phyloP scores from a whole-genome alignment of 2,113 vertebrate species.

The Cyanistes caeruleus region DNA sequence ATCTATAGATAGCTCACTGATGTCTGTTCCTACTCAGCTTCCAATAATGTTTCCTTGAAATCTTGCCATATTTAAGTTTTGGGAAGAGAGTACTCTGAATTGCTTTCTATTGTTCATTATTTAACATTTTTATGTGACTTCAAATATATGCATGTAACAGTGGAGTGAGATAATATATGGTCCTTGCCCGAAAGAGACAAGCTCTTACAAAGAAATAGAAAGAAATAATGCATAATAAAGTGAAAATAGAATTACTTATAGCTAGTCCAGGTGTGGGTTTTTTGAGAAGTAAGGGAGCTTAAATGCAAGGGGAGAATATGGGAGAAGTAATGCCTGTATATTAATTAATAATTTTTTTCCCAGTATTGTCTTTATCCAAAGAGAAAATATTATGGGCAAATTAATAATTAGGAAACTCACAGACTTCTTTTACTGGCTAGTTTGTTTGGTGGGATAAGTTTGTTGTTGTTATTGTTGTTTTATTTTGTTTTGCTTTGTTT shows the following conservation, averaged over 20 bases:
- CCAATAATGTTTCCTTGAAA: conserved; percentile 18
- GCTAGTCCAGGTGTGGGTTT: background rate
- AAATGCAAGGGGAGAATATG: background rate
- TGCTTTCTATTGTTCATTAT: background rate
- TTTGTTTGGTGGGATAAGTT: background rate
- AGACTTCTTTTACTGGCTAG: background rate
- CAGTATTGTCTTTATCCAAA: background rate
- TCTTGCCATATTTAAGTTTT: background rate
- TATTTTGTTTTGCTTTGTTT: background rate
- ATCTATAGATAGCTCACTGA: background rate
- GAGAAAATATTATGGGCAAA: background rate
- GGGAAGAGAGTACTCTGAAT: background rate
- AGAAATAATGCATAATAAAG: background rate
- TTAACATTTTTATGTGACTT: conserved; percentile 16
- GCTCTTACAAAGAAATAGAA: background rate
- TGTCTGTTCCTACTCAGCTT: background rate
- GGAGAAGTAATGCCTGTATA: background rate
- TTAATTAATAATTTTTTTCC: background rate
- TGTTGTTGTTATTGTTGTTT: background rate
- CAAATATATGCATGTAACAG: background rate
- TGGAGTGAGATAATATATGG: background rate
- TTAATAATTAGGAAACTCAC: background rate
- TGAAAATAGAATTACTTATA: background rate
- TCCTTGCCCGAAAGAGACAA: background rate
- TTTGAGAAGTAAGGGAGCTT: background rate